Evolutionary conservation across 2,888 invertebrate genomes (phyloP), one percentile per base, ranked within the genome.

Genomic region (Watsonalla cultraria): DNA sequence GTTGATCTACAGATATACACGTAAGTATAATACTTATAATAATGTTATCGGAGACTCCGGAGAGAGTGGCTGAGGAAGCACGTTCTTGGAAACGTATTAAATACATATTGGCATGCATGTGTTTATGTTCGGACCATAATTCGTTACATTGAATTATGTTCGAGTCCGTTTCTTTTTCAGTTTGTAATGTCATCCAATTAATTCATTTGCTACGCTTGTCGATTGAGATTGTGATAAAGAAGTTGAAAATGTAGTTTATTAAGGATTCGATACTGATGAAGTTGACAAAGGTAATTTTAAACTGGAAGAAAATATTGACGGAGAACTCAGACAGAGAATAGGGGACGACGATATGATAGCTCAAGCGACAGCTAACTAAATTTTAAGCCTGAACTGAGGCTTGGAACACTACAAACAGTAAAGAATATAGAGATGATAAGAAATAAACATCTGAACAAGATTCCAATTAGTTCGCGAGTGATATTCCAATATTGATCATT

Each of bases 1-100:
- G 48, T 42, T 56, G 48, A 45, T 54, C 45, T 47, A 46, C 13
- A 14, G 34, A 42, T 11, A 13, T 48, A 42, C 15, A 45, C 51
- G 24, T 47, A 47, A 33, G 24, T 42, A 42, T 42, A 45, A 34
- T 48, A 52, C 48, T 53, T 47, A 49, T 39, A 54, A 53, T 47
- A 52, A 47, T 39, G 55, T 54, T 59, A 62, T 53, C 48, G 62
- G 65, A 62, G 65, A 65, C 57, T 61, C 52, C 48, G 62, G 65
- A 62, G 65, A 65, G 68, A 67, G 66, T 56, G 60, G 58, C 53
- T 47, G 34, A 50, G 52, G 61, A 61, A 63, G 58, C 64, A 63
- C 62, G 64, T 62, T 63, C 58, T 59, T 49, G 49, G 49, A 49
- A 39, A 48, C 48, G 54, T 54, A 54, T 51, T 51, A 39, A 47